Percentiles rank a stretch among this genome's conserved stretches.
phyloP scores from a whole-genome alignment of 2,113 vertebrate species.

The Dinomys branickii region DNA sequence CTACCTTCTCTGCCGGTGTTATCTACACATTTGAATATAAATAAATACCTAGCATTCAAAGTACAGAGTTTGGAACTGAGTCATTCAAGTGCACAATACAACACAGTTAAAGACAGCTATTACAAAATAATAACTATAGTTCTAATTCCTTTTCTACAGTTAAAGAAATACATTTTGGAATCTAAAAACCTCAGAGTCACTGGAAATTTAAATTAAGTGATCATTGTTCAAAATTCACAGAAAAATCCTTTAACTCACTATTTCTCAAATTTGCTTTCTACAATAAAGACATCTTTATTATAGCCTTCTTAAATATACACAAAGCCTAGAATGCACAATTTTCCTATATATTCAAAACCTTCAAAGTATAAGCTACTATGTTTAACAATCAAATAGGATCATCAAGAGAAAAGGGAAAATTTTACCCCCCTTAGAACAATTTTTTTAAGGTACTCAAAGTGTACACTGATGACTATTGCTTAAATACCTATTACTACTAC shows the following conservation, averaged over 20 bases:
- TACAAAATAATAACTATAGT: conserved; percentile 16
- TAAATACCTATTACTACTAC: not conserved
- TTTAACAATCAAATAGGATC: not conserved
- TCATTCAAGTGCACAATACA: not conserved
- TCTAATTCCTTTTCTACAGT: not conserved
- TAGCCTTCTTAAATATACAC: conserved; percentile 14
- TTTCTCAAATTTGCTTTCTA: conserved; percentile 53
- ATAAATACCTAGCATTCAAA: not conserved
- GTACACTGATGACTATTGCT: not conserved
- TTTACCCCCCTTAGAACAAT: not conserved
- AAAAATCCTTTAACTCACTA: not conserved
- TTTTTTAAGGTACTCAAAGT: not conserved
- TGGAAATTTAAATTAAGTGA: not conserved
- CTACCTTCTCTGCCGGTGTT: not conserved
- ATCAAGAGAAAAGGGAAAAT: conserved; percentile 30
- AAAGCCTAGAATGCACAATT: not conserved
- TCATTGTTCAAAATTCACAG: not conserved
- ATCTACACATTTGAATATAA: not conserved
- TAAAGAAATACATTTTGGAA: conserved; percentile 29
- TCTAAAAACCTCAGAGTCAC: not conserved
- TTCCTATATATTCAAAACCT: not conserved
- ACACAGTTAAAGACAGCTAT: not conserved
- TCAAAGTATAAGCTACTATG: not conserved
- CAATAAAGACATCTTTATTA: conserved; percentile 9
- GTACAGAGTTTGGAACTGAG: not conserved